Conservation (phyloP, 1,140 invertebrate species). For the Achatina immaculata region DNA sequence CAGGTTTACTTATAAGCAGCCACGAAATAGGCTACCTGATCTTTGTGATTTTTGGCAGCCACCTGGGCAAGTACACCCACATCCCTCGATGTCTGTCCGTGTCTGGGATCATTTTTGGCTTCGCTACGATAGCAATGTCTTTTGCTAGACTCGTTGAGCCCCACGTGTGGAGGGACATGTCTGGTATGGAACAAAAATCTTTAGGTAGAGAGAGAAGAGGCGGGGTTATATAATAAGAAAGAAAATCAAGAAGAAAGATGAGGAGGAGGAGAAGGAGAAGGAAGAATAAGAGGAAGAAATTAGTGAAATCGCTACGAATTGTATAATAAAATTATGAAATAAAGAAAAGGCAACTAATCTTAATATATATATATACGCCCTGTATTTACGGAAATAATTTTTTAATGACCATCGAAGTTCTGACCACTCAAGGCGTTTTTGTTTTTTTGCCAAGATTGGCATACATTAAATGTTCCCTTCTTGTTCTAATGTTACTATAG, state of each 20-base stretch:
- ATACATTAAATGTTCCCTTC: too few relatives aligned
- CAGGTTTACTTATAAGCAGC: constrained; percentile 41
- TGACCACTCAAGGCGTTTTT: too few relatives aligned
- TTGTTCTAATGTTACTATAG: too few relatives aligned
- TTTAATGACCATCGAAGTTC: too few relatives aligned
- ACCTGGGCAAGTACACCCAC: constrained; percentile 41
- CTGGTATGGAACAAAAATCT: not conserved
- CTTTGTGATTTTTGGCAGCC: constrained; percentile 44
- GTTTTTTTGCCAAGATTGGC: too few relatives aligned
- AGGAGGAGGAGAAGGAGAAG: too few relatives aligned
- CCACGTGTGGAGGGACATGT: not conserved
- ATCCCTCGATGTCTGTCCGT: constrained; percentile 45
- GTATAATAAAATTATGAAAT: not conserved
- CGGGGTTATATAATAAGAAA: not conserved
- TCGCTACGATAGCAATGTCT: constrained; percentile 25
- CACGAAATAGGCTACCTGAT: constrained; percentile 50
- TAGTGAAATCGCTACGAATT: not conserved
- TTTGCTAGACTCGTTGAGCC: constrained; percentile 8
- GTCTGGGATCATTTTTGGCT: constrained; percentile 39
- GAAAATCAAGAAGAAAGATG: too few relatives aligned
- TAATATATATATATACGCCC: not conserved
- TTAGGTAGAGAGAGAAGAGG: too few relatives aligned
- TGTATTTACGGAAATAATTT: too few relatives aligned
- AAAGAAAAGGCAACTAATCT: not conserved
- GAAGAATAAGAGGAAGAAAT: too few relatives aligned